These are phyloP conservation scores for Melangyna quadrimaculata DNA, from an alignment of 2,888 invertebrate species.

Conservation along the genomic window DNA sequence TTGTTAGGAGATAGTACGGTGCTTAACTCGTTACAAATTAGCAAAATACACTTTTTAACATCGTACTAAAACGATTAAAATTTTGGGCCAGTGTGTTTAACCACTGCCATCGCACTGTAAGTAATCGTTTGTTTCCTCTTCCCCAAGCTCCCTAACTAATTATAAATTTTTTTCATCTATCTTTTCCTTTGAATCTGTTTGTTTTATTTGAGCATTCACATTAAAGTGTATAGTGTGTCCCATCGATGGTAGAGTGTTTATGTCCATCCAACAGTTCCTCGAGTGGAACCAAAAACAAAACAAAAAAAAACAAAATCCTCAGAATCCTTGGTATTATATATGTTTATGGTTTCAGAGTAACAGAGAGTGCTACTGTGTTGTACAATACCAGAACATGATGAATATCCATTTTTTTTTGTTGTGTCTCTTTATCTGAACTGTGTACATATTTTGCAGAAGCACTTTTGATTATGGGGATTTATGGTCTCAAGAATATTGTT, in stretches of 20 bases:
- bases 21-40: too few relatives aligned
- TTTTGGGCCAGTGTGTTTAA: neutral
- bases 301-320: neutral
- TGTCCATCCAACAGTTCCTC: slow-evolving; percentile 27
- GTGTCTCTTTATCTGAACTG: neutral
- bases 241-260: slow-evolving; percentile 51
- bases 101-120: neutral
- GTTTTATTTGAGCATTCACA: slow-evolving; percentile 12
- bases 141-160: slow-evolving; percentile 40
- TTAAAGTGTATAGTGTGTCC: slow-evolving; percentile 37
- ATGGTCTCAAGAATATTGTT: slow-evolving; percentile 25
- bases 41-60: too few relatives aligned
- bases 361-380: slow-evolving; percentile 64
- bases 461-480: slow-evolving; percentile 28
- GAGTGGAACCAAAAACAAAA: neutral
- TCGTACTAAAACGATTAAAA: too few relatives aligned
- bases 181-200: slow-evolving; percentile 53
- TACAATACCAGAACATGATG: slow-evolving; percentile 71
- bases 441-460: neutral
- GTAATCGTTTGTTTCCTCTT: neutral
- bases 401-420: slow-evolving; percentile 62
- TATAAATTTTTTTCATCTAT: slow-evolving; percentile 39
- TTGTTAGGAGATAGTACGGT: too few relatives aligned
- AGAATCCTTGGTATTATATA: slow-evolving; percentile 46
- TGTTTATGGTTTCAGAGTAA: slow-evolving; percentile 39